Conservation (phyloP, 2,113 vertebrate genomes). For the Heliornis fulica region DNA sequence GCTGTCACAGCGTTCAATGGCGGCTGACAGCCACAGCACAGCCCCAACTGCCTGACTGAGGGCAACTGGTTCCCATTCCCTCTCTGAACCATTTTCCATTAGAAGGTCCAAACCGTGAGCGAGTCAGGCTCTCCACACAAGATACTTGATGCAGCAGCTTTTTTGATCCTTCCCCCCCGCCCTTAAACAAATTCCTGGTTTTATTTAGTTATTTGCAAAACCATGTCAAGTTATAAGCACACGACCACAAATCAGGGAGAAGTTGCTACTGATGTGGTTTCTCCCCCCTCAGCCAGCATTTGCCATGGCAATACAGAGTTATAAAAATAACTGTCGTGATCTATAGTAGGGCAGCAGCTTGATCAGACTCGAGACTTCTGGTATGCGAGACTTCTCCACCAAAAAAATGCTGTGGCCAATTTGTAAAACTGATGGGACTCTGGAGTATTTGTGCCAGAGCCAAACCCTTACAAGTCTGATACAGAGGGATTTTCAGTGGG, state of each 20-base stretch:
- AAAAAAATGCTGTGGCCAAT: slow-evolving; percentile 41
- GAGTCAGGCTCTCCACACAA: not conserved
- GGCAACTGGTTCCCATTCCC: not conserved
- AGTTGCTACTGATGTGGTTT: slow-evolving; percentile 65
- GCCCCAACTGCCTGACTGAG: not conserved
- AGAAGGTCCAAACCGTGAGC: not conserved
- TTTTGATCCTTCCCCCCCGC: not conserved
- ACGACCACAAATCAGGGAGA: slow-evolving; percentile 54
- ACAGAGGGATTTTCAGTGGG: slow-evolving; percentile 43
- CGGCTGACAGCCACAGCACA: not conserved
- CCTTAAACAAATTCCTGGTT: not conserved
- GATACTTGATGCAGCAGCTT: slow-evolving; percentile 3
- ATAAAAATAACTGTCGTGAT: slow-evolving; percentile 18
- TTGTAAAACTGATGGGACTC: slow-evolving; percentile 58
- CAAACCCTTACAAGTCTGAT: slow-evolving; percentile 45
- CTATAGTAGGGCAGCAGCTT: slow-evolving; percentile 19
- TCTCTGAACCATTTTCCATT: not conserved
- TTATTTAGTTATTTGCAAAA: slow-evolving; percentile 40
- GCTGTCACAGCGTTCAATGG: not conserved
- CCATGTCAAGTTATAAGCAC: slow-evolving; percentile 50
- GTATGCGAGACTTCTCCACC: slow-evolving; percentile 31
- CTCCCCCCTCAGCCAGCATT: not conserved
- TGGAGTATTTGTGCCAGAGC: not conserved
- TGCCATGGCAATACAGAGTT: slow-evolving; percentile 6
- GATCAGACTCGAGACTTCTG: slow-evolving; percentile 38